Evolutionary conservation across 2,797 vertebrate species (phyloP).

Genomic region (Falco novaeseelandiae): DNA sequence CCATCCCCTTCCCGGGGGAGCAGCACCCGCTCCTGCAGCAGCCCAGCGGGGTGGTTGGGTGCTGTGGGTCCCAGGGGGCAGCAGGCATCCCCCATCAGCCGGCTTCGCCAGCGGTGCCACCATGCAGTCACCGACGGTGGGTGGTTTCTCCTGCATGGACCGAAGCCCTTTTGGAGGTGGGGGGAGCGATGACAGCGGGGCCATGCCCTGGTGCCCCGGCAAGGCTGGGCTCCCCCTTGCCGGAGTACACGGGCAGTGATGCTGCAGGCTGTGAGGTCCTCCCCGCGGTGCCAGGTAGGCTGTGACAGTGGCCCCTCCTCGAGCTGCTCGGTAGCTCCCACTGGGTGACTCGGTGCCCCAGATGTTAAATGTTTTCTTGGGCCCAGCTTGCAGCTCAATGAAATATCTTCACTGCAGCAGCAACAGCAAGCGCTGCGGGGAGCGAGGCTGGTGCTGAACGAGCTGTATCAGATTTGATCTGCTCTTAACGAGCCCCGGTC

Average conservation of each 20-base stretch:
- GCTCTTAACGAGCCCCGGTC: neutral
- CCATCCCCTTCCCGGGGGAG: neutral
- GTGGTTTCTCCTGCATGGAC: rapidly evolving
- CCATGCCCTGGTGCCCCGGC: neutral
- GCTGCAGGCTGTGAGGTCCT: neutral
- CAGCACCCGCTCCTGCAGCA: neutral
- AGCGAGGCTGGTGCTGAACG: neutral
- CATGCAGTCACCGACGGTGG: neutral
- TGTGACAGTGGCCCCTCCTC: neutral
- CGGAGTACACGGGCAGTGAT: rapidly evolving
- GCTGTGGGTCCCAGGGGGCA: neutral
- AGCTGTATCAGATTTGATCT: neutral
- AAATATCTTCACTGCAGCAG: conserved; percentile 48
- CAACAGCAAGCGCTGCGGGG: neutral
- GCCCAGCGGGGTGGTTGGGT: rapidly evolving
- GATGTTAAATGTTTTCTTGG: neutral
- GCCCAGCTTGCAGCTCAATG: neutral
- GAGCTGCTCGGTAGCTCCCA: neutral
- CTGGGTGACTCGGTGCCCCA: neutral
- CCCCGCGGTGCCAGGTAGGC: neutral
- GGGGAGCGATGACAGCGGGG: neutral
- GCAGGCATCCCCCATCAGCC: neutral
- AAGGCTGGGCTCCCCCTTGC: neutral
- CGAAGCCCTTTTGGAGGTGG: rapidly evolving
- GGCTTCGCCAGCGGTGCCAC: neutral